A percentile compares a stretch with the other conserved stretches of the same genome.
Conservation (phyloP, 92 coral and sea anemone species). For the Porites rus region DNA sequence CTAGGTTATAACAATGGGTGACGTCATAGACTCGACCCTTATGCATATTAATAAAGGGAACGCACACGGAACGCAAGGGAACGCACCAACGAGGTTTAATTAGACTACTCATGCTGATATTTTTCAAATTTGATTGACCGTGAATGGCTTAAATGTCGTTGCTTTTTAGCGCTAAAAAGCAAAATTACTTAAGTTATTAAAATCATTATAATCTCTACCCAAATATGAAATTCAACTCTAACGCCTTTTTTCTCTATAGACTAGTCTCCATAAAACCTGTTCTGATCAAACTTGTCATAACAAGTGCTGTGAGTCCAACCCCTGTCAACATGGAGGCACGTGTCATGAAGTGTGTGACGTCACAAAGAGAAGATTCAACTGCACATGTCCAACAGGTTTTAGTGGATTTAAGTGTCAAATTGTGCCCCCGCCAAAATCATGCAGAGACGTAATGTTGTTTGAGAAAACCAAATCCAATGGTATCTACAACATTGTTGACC, state of each 20-base stretch:
- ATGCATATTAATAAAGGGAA: no score
- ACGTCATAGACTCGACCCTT: no score
- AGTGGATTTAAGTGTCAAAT: not conserved
- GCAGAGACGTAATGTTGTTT: conserved; percentile 4
- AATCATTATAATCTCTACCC: no score
- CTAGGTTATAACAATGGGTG: no score
- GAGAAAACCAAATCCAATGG: conserved; percentile 15
- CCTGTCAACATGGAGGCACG: conserved; percentile 25
- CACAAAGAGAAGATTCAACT: not conserved
- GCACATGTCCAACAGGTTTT: conserved; percentile 15
- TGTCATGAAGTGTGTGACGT: conserved; percentile 23
- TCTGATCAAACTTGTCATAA: not conserved
- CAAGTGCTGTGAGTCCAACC: conserved; percentile 7
- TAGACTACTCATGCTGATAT: no score
- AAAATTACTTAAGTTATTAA: no score
- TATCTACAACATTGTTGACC: conserved; percentile 30
- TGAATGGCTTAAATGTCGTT: no score
- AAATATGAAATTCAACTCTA: no score
- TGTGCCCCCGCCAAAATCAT: not conserved
- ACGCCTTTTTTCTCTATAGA: not conserved
- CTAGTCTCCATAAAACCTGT: not conserved
- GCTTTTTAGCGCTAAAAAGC: no score
- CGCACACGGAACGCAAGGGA: no score
- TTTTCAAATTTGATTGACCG: no score
- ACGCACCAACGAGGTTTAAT: no score